Evolutionary conservation across 2,797 vertebrate genomes (phyloP), one percentile per base, ranked within the genome.

Genomic region (Thunnus albacares): DNA sequence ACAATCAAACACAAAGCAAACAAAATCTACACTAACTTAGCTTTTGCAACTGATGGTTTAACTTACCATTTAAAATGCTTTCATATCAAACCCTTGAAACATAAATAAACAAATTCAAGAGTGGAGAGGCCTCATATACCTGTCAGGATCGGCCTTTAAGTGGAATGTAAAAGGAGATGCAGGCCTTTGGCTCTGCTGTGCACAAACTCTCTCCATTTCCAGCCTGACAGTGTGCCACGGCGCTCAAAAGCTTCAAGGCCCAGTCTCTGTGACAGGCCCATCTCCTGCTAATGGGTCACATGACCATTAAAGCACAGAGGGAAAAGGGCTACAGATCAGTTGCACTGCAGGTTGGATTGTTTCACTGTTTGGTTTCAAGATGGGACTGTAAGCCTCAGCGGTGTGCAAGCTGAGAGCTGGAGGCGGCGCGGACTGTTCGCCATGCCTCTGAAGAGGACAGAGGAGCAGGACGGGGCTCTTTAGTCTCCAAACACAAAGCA

Each of bases 251-350:
- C 82, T 91, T 84, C 77, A 75, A 92, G 83, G 80, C 79, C 85
- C 71, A 62, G 66, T 89, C 74, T 89, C 74, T 83, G 75, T 90
- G 90, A 92, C 90, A 89, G 89, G 62, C 87, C 83, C 79, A 70
- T 90, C 87, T 91, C 83, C 78, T n/a, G 47, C 78, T 92, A 90
- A 94, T 90, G 81, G 87, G 71, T 90, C 89, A 82, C 80, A 85
- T 14, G 75, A 75, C 81, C 85, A 91, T 91, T 89, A 89, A 87
- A 86, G 87, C 77, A 77, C 57, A 75, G 28, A 56, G 76, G 63
- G 74, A 64, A 71, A 77, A 77, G 71, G 84, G 75, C 70, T 71
- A 79, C 83, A 81, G 89, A 89, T 89, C 81, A 81, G 88, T 61
- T 30, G 63, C 82, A 87, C 79, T 83, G 79, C 71, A 82, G 69